Base-by-base conservation (phyloP, 2,797 vertebrate species). In the Heliangelus exortis region DNA sequence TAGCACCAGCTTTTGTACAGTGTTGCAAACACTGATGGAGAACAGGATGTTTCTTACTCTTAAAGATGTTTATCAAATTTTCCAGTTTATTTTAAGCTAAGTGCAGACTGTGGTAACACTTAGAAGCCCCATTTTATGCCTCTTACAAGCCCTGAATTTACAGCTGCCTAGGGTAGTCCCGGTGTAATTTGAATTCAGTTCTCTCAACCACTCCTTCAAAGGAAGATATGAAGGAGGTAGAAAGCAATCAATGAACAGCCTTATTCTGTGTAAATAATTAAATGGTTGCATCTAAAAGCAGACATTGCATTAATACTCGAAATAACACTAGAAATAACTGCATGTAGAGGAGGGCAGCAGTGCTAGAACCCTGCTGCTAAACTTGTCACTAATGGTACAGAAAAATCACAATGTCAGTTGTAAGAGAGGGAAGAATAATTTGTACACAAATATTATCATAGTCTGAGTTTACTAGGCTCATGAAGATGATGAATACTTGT, bases 261-360 rank as follows among this genome's bases (percentile, higher is more conserved):
- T 89, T 90, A 73, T 63, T 91, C 61, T 95, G 16, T 88, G 62
- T 94, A 92, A 95, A 94, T 93, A 94, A 95, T 95, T 93, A 81
- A 95, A 81, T 75, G 93, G 93, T 95, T 96, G 91, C 77, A 84
- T 96, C 96, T 96, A 92, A 96, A 96, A 96, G 90, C 85, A 95
- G 94, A 92, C 93, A 91, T 91, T 96, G 92, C 84, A 76, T 95
- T 94, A 93, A 88, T 86, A 86, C 48, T 41, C 63, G 84, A 93
- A 86, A 84, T 78, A 48, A 53, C 82, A 65, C 63, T 82, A 87
- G 78, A 73, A 91, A 45, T 92, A 87, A 85, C 45, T 75, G 55
- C 74, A 12, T 29, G 25, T 75, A 68, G 87, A 85, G 59, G 43
- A 93, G 69, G n/a, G 55, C 83, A 57, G 71, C 63, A 69, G 62